Evolutionary conservation across 2,113 vertebrate genomes (phyloP), one percentile per base, ranked within the genome.

Genomic region (Isurus oxyrinchus): DNA sequence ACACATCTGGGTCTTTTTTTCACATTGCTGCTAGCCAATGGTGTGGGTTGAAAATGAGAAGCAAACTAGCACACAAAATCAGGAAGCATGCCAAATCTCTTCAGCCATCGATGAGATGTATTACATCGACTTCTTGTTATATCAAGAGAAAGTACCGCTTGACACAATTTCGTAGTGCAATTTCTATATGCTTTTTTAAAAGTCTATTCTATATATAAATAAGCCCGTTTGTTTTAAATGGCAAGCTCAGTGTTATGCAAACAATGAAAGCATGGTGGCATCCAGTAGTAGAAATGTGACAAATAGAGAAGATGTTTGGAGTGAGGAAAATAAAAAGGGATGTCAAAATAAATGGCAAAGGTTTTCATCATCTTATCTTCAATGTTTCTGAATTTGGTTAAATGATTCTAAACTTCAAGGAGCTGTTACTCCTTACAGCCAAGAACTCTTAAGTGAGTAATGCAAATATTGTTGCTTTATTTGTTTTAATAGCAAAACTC

Each of bases 271-370:
- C 59, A 94, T 61, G n/a, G 61, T 21, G 59, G 35, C 61, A 94
- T 59, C 61, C n/a, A 63, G 44, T 7, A 40, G 90, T n/a, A 94
- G 5, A 63, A 93, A 23, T 94, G 59, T 66, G 90, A 31, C 59
- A 94, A 72, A 95, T 19, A 95, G 25, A 7, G 63, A 1, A 69
- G 40, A 55, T 72, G 55, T 76, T 95, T 95, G 94, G 94, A 55
- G 27, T 55, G 67, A 95, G 67, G 31, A 31, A 35, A 95, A 95
- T 72, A 72, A 72, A 72, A 53, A 8, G 40, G 13, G 67, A 53
- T 76, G 94, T 95, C 94, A 95, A 95, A 95, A 95, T 95, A 95
- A 95, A 95, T 72, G 67, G 1, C 61, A 11, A 95, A 31, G 23
- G 25, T 27, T 72, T 49, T 72, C 23, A 69, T 49, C 94, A 95